phyloP scores from a whole-genome alignment of 2,797 vertebrate genomes.

The Oreonectes daqikongensis region DNA sequence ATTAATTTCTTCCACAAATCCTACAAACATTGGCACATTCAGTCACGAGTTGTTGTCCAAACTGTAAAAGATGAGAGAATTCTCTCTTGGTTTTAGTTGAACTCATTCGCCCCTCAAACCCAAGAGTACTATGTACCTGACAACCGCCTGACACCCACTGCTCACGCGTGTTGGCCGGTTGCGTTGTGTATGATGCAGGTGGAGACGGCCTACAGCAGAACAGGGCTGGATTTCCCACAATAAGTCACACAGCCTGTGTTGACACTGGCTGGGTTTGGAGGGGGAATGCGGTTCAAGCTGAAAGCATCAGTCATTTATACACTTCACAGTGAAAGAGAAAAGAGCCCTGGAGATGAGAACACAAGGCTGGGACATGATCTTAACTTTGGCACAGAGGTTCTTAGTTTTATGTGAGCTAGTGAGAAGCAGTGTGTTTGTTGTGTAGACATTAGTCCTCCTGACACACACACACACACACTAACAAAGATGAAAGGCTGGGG shows the following conservation, averaged over 20 bases:
- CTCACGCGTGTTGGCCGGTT: not conserved
- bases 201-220: slow-evolving; percentile 6
- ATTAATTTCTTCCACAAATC: too few species aligned
- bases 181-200: not conserved
- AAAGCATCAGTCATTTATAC: slow-evolving; percentile 21
- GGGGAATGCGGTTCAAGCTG: not conserved
- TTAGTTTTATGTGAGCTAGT: not conserved
- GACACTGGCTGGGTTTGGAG: slow-evolving; percentile 23
- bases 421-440: slow-evolving; percentile 13
- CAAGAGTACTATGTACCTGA: not conserved
- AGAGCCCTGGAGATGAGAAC: not conserved
- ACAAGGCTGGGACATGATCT: not conserved
- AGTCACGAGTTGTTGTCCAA: too few species aligned
- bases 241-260: slow-evolving; percentile 16
- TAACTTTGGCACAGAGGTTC: not conserved
- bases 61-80: too few species aligned
- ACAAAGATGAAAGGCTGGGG: slow-evolving; percentile 9
- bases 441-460: not conserved
- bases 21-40: too few species aligned
- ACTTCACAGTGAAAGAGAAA: slow-evolving; percentile 31
- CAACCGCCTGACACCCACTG: not conserved
- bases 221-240: slow-evolving; percentile 12
- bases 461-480: slow-evolving; percentile 15
- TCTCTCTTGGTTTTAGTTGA: not conserved
- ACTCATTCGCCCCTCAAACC: not conserved